Base-by-base conservation (phyloP, 2,888 invertebrate species). In the Leptinotarsa haldemani region DNA sequence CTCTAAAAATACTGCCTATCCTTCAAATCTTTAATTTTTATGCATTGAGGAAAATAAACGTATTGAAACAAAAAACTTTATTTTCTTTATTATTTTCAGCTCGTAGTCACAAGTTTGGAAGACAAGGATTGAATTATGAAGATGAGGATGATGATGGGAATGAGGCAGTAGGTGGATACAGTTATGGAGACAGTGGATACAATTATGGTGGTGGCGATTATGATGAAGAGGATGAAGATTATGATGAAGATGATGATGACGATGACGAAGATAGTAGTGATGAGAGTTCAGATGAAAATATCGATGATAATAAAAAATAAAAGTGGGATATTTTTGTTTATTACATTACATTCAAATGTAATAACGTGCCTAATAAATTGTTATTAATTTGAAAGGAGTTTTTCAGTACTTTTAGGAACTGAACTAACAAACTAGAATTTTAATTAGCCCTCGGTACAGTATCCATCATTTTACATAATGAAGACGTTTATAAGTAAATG, bases 91-190 rank as follows among this genome's bases (percentile, higher is more conserved):
- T 63, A 69, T 79, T 85, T 87, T 70, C 85, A 94, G 94, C 94
- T 78, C 92, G 96, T 70, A 93, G 91, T 79, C 96, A 97, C 86
- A 96, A 96, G 85, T 97, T 94, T 89, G 97, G 97, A 15, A 91
- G 97, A 30, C 96, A 96, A 88, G 93, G 93, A 82, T 91, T 93
- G 82, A 90, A 90, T 53, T 87, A 86, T 73, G 89, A 90, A 77
- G 91, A 91, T 80, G 90, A 89, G 46, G 88, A 89, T 63, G 87
- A 89, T 67, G 89, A 88, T 76, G 86, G 83, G 47, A 84, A 86
- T 75, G 83, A 84, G 64, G 84, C 84, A 72, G 82, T 82, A 66
- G 82, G 81, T 72, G 84, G 85, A 53, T 84, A 85, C 77, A 88
- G 88, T 30, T 88, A 90, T 76, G 89, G 89, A 71, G 82, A 82